These are phyloP conservation scores for Poecilia picta DNA, from an alignment of 2,797 vertebrate species.

Conservation along the genomic window DNA sequence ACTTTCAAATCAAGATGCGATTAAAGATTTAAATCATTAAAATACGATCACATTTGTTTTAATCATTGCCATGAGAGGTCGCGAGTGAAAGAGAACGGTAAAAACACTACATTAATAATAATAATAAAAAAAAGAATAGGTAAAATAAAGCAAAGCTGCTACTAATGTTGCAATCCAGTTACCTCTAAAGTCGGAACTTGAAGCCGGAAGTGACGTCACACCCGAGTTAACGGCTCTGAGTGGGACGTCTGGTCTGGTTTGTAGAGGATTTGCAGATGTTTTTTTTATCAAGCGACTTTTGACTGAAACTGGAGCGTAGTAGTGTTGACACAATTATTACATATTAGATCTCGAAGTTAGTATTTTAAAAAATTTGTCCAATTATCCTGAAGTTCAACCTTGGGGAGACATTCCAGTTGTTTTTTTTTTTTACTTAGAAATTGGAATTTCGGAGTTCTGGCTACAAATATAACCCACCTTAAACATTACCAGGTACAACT, in stretches of 20 bases:
- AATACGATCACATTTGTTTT: neutral
- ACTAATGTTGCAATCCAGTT: neutral
- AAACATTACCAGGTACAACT: neutral
- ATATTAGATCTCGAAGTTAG: neutral
- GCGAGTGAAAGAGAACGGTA: neutral
- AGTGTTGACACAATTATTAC: neutral
- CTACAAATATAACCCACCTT: neutral
- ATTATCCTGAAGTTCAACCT: too few species aligned
- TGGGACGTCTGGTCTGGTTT: too few species aligned
- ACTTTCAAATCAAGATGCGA: slow-evolving; percentile 40
- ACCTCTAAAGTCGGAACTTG: neutral
- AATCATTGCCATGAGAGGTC: neutral
- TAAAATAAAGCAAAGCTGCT: neutral
- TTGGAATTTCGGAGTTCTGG: neutral
- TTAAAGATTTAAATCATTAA: too few species aligned
- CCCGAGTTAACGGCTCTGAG: too few species aligned
- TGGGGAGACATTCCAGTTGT: neutral
- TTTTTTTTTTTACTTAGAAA: neutral
- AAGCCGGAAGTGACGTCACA: neutral
- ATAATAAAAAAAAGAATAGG: neutral
- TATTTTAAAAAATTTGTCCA: neutral
- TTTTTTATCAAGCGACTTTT: neutral
- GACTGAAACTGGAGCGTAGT: neutral
- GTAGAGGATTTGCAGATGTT: neutral
- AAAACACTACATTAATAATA: neutral